Base-by-base conservation (phyloP, 30 jellyfish, hydroid and myxozoan species). In the Haliclystus octoradiatus region DNA sequence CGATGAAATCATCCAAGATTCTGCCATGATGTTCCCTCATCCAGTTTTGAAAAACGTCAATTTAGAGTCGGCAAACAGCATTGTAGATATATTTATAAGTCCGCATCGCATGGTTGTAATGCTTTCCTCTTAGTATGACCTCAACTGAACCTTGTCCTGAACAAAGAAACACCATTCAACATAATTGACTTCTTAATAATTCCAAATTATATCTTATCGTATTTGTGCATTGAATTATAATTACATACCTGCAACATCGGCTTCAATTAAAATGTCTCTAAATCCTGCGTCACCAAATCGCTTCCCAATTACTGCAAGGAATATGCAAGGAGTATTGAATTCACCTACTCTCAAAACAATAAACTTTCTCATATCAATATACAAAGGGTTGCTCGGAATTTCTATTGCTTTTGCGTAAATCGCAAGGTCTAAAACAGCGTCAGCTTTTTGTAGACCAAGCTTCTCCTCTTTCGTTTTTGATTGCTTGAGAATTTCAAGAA, bases 371-470 rank as follows among this genome's bases (percentile, higher is more conserved):
- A 73, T 2, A 3, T 73, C 84, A 14, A 26, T 2, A 62, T 73
- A 34, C 22, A 2, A 26, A 1, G 69, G 84, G 24, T 3, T 60
- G 19, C 7, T 14, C 60, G 69, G 71, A 29, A 75, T 33, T 69
- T 76, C 88, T 4, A 76, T 74, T 4, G 88, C 88, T 50, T 76
- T 76, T 1, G 88, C 80, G 34, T 33, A 76, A 25, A 65, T 77
- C 4, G 83, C 84, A 15, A 24, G 83, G 69, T 77, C 92, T 13
- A 77, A 29, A 46, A 77, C 92, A 26, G 69, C 77, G 40, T 77
- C 92, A 23, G 92, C 69, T 57, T 53, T 77, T 1, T 22, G 1
- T 65, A 77, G 51, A 0, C 83, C 92, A 26, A 77, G 76, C 33
- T 67, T 31, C 70, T 68, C n/a, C n/a, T n/a, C n/a, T n/a, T n/a